Conservation (phyloP, 1,140 invertebrate species). For the Drosophila nigromelanica region DNA sequence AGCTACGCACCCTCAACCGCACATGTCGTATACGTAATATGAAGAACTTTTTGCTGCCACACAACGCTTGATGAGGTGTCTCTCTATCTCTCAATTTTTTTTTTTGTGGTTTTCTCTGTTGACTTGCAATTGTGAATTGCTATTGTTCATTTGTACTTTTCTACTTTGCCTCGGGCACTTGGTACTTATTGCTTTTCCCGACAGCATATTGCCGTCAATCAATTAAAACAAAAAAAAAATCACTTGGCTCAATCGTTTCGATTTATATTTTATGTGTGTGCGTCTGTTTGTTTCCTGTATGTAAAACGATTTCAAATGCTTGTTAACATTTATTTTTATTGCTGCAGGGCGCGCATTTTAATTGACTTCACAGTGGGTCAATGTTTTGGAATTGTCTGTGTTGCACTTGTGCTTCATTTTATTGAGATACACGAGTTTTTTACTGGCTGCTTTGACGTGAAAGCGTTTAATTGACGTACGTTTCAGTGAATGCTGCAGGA, state of each 20-base stretch:
- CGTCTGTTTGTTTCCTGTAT: not conserved
- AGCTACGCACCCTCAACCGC: constrained; percentile 1
- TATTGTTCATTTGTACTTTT: constrained; percentile 47
- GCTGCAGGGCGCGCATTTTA: constrained; percentile 44
- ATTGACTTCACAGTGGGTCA: constrained; percentile 62
- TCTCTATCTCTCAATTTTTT: not conserved
- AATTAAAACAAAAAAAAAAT: constrained; percentile 52
- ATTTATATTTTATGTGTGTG: constrained; percentile 42
- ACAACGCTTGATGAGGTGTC: constrained; percentile 41
- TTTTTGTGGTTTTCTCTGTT: constrained; percentile 18
- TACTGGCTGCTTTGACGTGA: constrained; percentile 18
- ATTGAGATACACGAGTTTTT: constrained; percentile 44
- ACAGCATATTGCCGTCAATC: constrained; percentile 50
- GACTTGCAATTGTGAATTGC: constrained; percentile 35
- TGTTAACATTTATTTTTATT: constrained; percentile 22
- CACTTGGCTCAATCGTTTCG: constrained; percentile 62
- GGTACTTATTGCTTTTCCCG: constrained; percentile 29
- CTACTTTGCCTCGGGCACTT: constrained; percentile 18
- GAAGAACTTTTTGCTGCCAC: constrained; percentile 24
- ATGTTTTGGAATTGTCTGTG: constrained; percentile 44
- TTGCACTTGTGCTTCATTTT: constrained; percentile 20
- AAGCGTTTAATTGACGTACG: constrained; percentile 32
- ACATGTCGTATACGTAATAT: constrained; percentile 51
- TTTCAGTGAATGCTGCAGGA: constrained; percentile 24
- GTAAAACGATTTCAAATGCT: constrained; percentile 25